Conservation (phyloP, 2,888 invertebrate genomes). For the Diloba caeruleocephala region DNA sequence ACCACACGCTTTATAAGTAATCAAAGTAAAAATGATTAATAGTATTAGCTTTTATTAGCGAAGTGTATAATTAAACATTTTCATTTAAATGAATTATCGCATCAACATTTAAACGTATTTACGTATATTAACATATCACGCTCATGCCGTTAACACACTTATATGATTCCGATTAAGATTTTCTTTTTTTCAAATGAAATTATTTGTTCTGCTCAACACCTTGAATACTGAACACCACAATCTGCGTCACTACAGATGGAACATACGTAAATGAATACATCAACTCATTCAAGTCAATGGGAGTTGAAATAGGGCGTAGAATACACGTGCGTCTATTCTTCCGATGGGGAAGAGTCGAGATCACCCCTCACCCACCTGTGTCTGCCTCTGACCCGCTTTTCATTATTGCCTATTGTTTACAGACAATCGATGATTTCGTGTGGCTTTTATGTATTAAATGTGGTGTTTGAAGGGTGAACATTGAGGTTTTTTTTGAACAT, state of each 20-base stretch:
- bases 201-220: too few species aligned
- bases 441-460: slow-evolving; percentile 34
- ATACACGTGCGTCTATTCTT: slow-evolving; percentile 49
- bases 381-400: slow-evolving; percentile 57
- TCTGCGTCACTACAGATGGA: slow-evolving; percentile 12
- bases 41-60: too few species aligned
- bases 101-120: too few species aligned
- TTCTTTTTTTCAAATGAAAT: too few species aligned
- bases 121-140: too few species aligned
- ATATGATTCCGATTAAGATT: too few species aligned
- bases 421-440: slow-evolving; percentile 43
- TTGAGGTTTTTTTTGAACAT: slow-evolving; percentile 7
- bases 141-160: too few species aligned
- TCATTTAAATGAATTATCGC: too few species aligned
- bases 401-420: slow-evolving; percentile 47
- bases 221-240: too few species aligned
- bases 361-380: slow-evolving; percentile 56
- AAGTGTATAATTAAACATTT: too few species aligned
- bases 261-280: slow-evolving; percentile 11
- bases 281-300: slow-evolving; percentile 49
- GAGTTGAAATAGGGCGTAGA: slow-evolving; percentile 50
- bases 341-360: slow-evolving; percentile 46
- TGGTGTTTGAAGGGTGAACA: slow-evolving; percentile 12
- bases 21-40: too few species aligned
- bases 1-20: too few species aligned